Conservation (phyloP, 2,888 invertebrate genomes). For the Agonopterix arenella region DNA sequence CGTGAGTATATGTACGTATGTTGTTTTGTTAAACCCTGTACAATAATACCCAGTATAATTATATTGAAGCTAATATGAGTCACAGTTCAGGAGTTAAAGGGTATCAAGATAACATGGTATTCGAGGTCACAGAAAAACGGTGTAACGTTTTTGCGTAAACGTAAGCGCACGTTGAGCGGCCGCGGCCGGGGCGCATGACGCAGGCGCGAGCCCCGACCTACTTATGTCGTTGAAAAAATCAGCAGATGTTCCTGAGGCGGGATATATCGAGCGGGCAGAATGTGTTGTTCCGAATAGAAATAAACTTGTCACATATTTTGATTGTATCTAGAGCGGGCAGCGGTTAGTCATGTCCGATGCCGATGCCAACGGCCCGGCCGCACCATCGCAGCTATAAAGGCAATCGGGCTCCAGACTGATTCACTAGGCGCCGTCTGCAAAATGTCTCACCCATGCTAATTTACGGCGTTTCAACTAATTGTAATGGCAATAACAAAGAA, state of each 20-base stretch:
- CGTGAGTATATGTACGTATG: too few species aligned
- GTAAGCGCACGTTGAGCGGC: constrained; percentile 44
- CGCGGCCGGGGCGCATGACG: constrained; percentile 57
- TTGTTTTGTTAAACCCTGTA: too few species aligned
- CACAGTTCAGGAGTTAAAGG: neutral
- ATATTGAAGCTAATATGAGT: too few species aligned
- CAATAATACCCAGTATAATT: too few species aligned
- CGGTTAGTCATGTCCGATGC: constrained; percentile 71
- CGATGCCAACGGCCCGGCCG: constrained; percentile 72
- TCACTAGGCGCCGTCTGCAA: constrained; percentile 76
- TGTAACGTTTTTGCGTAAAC: constrained; percentile 66
- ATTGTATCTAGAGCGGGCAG: constrained; percentile 74
- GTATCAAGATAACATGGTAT: constrained; percentile 15
- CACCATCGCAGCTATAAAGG: constrained; percentile 65
- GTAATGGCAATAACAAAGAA: constrained; percentile 11
- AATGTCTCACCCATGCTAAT: constrained; percentile 62
- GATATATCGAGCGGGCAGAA: constrained; percentile 69
- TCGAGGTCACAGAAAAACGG: constrained; percentile 37
- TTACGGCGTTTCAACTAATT: constrained; percentile 39
- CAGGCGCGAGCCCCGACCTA: constrained; percentile 73
- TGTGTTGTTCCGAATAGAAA: constrained; percentile 75
- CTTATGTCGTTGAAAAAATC: constrained; percentile 73
- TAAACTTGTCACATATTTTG: constrained; percentile 77
- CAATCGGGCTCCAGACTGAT: constrained; percentile 68
- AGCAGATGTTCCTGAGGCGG: constrained; percentile 68